phyloP scores from a whole-genome alignment of 2,797 vertebrate species.

The Rhinichthys osculus region DNA sequence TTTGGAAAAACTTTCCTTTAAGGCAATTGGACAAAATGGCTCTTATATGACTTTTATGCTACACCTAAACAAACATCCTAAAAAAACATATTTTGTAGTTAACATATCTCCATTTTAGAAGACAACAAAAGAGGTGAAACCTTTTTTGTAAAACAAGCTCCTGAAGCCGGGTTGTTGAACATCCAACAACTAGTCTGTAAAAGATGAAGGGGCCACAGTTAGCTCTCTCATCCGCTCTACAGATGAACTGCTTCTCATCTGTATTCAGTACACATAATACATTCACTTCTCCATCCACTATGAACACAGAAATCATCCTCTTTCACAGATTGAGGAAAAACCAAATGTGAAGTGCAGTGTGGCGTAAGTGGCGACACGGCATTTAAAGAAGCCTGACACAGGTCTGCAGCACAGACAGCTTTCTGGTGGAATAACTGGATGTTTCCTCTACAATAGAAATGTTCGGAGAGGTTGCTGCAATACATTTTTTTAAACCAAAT shows the following conservation, averaged over 20 bases:
- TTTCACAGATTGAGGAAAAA: conserved; percentile 50
- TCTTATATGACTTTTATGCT: neutral
- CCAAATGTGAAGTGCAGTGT: conserved; percentile 48
- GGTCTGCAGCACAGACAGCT: neutral
- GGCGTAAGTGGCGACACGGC: conserved; percentile 20
- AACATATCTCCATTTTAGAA: neutral
- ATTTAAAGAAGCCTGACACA: conserved; percentile 24
- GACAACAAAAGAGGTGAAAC: neutral
- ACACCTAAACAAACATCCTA: neutral
- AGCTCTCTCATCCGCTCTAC: neutral
- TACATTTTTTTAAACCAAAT: neutral
- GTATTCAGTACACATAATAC: conserved; percentile 42
- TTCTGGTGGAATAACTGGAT: conserved; percentile 25
- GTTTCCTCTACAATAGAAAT: conserved; percentile 19
- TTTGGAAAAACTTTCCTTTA: neutral
- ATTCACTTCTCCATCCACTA: conserved; percentile 50
- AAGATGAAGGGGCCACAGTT: conserved; percentile 4
- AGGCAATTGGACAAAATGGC: neutral
- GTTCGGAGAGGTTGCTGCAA: neutral
- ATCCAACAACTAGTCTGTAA: neutral
- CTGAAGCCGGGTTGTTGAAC: neutral
- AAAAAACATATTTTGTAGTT: neutral
- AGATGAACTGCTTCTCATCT: conserved; percentile 26
- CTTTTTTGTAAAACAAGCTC: conserved; percentile 1
- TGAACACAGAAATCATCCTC: conserved; percentile 50